Evolutionary conservation across 2,888 invertebrate genomes (phyloP), one percentile per base, ranked within the genome.

Genomic region (Epistrophella euchroma): DNA sequence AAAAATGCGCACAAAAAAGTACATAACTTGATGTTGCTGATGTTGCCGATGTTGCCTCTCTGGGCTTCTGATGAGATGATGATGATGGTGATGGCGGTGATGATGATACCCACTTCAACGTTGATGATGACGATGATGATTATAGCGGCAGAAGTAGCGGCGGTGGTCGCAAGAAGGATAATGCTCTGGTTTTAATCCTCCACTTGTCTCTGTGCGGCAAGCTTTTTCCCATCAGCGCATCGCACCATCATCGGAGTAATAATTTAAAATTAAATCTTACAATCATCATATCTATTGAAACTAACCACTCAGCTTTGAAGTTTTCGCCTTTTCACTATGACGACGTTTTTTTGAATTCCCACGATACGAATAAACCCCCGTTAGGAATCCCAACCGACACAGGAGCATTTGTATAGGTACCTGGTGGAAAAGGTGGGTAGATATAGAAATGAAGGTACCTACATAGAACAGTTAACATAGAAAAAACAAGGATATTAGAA

Each of bases 401-500:
- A 9, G 3, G 11, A 43, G 0, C 45, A 17, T 17, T 9, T 6
- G 7, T 17, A 9, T 5, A 9, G 9, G 17, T 6, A 43, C 5
- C 37, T 5, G 19, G 19, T 4, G 45, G n/a, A 7, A n/a, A n/a
- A n/a, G n/a, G n/a, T 10, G 11, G 28, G 15, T 4, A 15, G 2
- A 52, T 15, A 50, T 19, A 15, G 9, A 19, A 17, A 35, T 13
- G 4, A 22, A 56, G 75, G 75, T 75, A 78, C 13, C 11, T 11
- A 74, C 82, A 83, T 83, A 66, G 83, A 87, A 83, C 71, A 87
- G 83, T 83, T 75, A 87, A 83, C 79, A 77, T 60, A 74, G 15
- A 52, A 37, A 45, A 82, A 79, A 75, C 78, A 83, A 62, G 79
- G 79, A 87, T 83, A 83, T 87, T 87, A 87, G 87, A 83, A 82